Evolutionary conservation across 2,888 invertebrate genomes (phyloP).

Genomic region (Julus scandinavius): DNA sequence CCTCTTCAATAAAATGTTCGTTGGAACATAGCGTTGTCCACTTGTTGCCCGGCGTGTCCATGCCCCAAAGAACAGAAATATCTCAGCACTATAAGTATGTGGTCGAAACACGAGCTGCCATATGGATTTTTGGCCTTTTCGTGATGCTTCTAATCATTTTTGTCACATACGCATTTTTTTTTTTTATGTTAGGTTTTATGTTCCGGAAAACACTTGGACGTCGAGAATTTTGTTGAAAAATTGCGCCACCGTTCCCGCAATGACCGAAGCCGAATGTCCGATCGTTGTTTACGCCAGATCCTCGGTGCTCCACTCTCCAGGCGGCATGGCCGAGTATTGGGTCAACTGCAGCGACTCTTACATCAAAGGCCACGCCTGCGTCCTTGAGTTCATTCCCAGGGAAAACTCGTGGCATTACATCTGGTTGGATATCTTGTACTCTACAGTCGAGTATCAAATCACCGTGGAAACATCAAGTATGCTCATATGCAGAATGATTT

Average conservation of each 20-base stretch:
- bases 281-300: conserved; percentile 57
- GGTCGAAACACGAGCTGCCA: background rate
- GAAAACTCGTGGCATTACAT: conserved; percentile 61
- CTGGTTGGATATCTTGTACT: conserved; percentile 53
- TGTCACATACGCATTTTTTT: background rate
- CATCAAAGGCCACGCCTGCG: conserved; percentile 60
- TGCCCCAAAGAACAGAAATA: conserved; percentile 59
- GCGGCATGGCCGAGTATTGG: conserved; percentile 34
- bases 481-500: background rate
- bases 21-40: conserved; percentile 60
- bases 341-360: conserved; percentile 57
- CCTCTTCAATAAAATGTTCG: conserved; percentile 60
- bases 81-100: conserved; percentile 60
- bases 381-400: conserved; percentile 61
- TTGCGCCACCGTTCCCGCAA: conserved; percentile 56
- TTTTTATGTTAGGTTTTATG: conserved; percentile 61
- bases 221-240: conserved; percentile 59
- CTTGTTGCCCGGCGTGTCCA: conserved; percentile 61
- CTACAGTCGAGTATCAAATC: conserved; percentile 57
- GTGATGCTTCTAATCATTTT: background rate
- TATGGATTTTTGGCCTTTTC: background rate
- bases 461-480: conserved; percentile 58
- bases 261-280: conserved; percentile 58
- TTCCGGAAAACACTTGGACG: conserved; percentile 61
- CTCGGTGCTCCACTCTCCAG: conserved; percentile 45